Conservation (phyloP, 2,797 vertebrate species). For the Gallinago solitaria region DNA sequence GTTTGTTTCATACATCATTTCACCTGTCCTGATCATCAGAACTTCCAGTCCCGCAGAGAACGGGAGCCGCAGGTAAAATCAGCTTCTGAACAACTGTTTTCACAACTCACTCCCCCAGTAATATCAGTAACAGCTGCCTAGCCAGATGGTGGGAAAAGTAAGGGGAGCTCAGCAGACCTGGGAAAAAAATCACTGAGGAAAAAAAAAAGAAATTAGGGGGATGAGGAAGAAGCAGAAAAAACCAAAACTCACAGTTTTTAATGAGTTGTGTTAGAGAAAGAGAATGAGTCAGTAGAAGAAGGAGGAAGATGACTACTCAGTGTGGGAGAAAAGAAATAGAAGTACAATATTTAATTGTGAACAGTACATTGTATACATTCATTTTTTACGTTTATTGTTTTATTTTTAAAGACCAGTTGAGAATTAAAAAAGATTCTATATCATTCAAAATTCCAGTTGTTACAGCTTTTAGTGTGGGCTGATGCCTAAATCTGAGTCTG, state of each 20-base stretch:
- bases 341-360: neutral
- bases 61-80: neutral
- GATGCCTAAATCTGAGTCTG: neutral
- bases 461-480: neutral
- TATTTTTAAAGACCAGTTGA: neutral
- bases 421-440: neutral
- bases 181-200: neutral
- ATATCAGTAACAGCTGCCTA: neutral
- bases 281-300: neutral
- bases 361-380: accelerated
- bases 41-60: neutral
- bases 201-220: neutral
- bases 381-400: neutral
- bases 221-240: neutral
- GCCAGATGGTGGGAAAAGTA: constrained; percentile 27
- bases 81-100: constrained; percentile 7
- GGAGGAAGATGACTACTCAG: neutral
- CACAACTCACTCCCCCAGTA: neutral
- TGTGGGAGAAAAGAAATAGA: neutral
- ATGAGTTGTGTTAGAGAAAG: neutral
- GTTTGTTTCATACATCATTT: neutral
- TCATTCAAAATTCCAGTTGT: neutral
- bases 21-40: neutral
- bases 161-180: constrained; percentile 1
- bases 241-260: neutral